These are phyloP conservation scores for Talpa occidentalis DNA, from an alignment of 2,113 vertebrate genomes.

Conservation along the genomic window DNA sequence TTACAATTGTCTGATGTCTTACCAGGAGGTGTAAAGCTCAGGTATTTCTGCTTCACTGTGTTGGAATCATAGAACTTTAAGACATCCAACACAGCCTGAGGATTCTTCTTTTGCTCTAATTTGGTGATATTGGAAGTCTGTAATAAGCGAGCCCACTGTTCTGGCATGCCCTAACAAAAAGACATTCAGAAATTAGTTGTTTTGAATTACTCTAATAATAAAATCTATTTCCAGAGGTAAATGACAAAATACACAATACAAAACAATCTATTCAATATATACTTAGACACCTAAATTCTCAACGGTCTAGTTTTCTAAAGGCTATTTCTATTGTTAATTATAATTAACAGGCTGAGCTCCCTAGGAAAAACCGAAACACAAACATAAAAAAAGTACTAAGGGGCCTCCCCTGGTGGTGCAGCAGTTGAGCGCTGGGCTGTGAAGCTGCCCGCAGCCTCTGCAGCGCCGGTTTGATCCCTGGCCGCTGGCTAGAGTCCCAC, in stretches of 20 bases:
- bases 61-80: conserved; percentile 99
- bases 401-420: too few species aligned
- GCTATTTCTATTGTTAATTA: conserved; percentile 16
- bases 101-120: conserved; percentile 99
- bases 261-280: background rate
- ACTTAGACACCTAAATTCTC: conserved; percentile 16
- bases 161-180: conserved; percentile 94
- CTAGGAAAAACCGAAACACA: conserved; percentile 32
- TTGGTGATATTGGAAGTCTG: conserved; percentile 99
- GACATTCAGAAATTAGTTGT: background rate
- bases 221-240: conserved; percentile 46
- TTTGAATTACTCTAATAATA: conserved; percentile 3
- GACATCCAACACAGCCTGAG: conserved; percentile 97
- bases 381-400: background rate
- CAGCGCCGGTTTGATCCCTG: too few species aligned
- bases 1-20: conserved; percentile 57
- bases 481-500: too few species aligned
- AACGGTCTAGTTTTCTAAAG: background rate
- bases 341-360: background rate
- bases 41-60: conserved; percentile 97
- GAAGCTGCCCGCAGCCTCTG: too few species aligned
- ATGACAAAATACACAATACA: conserved; percentile 36
- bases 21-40: conserved; percentile 97
- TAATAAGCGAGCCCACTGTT: conserved; percentile 97
- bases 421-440: too few species aligned